Evolutionary conservation across 2,797 vertebrate species (phyloP).

Genomic region (Thalassophryne amazonica): DNA sequence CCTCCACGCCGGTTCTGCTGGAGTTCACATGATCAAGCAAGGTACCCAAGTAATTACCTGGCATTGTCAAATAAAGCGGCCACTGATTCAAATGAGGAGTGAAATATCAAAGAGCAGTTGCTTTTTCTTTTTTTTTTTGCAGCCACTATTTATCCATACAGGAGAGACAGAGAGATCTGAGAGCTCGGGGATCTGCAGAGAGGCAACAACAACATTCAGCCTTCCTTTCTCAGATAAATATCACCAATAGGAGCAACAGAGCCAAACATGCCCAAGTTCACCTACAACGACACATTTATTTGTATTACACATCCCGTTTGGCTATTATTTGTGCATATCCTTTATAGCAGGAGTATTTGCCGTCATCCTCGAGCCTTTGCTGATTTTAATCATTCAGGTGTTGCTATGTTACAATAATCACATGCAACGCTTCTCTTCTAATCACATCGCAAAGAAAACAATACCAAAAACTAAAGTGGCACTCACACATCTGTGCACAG

Average conservation of each 20-base stretch:
- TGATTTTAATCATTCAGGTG: constrained; percentile 12
- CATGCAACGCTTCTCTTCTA: too few relatives aligned
- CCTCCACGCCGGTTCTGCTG: constrained; percentile 62
- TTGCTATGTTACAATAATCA: too few relatives aligned
- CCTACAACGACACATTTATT: constrained; percentile 50
- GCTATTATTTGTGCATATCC: constrained; percentile 43
- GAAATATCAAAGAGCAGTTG: constrained; percentile 78
- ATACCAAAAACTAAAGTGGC: too few relatives aligned
- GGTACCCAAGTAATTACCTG: constrained; percentile 78
- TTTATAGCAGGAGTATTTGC: constrained; percentile 15
- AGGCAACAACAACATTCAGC: constrained; percentile 72
- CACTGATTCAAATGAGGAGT: constrained; percentile 79
- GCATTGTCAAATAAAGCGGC: constrained; percentile 77
- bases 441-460: too few relatives aligned
- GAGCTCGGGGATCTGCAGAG: constrained; percentile 69
- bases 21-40: constrained; percentile 76
- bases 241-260: constrained; percentile 57
- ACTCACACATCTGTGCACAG: too few relatives aligned
- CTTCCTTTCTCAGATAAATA: constrained; percentile 69
- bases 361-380: constrained; percentile 7
- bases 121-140: too few relatives aligned
- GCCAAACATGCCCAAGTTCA: constrained; percentile 62
- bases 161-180: constrained; percentile 77
- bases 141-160: constrained; percentile 76
- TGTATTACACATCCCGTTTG: constrained; percentile 50